Conservation (phyloP, 2,113 vertebrate species). For the Poeciliopsis turrubarensis region DNA sequence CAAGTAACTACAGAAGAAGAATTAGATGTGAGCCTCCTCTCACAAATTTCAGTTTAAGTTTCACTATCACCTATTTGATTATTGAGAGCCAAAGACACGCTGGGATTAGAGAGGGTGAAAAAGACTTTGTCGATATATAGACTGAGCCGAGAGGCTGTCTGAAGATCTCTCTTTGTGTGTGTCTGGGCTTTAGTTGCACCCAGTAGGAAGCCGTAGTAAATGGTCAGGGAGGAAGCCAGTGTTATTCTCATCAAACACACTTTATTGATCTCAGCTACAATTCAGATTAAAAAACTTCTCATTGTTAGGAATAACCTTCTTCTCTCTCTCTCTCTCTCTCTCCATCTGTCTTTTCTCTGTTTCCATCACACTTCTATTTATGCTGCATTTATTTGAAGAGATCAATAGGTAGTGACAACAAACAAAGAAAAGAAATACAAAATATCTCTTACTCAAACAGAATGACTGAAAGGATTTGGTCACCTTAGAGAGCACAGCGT, state of each 20-base stretch:
- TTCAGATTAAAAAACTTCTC: constrained; percentile 26
- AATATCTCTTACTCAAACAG: constrained; percentile 4
- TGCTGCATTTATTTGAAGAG: constrained; percentile 31
- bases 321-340: constrained; percentile 18
- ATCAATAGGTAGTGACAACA: constrained; percentile 26
- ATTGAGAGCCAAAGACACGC: neutral
- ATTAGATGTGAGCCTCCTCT: neutral
- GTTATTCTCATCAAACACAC: constrained; percentile 41
- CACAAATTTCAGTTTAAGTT: neutral
- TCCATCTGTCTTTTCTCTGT: neutral
- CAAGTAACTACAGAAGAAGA: neutral
- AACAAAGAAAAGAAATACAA: constrained; percentile 33
- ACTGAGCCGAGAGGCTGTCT: constrained; percentile 10
- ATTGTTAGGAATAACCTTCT: constrained; percentile 37
- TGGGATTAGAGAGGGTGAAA: neutral
- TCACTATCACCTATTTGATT: neutral
- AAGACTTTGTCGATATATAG: neutral
- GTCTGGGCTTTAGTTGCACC: constrained; percentile 11
- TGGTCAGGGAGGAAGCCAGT: constrained; percentile 17
- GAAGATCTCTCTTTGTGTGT: constrained; percentile 2
- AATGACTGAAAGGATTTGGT: neutral
- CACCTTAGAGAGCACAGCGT: neutral
- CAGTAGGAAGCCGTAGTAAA: constrained; percentile 26
- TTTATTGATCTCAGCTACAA: constrained; percentile 50
- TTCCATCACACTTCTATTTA: constrained; percentile 9